Evolutionary conservation across 2,888 invertebrate genomes (phyloP).

Genomic region (Tiliacea citrago): DNA sequence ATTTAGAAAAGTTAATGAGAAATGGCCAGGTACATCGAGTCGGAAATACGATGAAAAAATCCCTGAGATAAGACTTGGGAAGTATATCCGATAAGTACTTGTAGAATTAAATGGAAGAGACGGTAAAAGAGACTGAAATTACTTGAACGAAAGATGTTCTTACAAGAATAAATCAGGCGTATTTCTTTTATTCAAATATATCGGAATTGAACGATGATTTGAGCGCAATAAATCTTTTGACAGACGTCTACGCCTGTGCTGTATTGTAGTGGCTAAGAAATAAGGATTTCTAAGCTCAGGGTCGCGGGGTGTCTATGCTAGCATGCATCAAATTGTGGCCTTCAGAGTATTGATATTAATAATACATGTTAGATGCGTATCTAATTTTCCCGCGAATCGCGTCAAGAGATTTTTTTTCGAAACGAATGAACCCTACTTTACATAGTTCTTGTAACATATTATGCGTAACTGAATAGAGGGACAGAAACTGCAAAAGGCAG

Average conservation of each 20-base stretch:
- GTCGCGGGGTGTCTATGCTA: background rate
- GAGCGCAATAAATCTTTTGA: conserved; percentile 2
- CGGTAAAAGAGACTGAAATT: conserved; percentile 36
- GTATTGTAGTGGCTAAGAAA: background rate
- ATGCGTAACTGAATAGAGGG: background rate
- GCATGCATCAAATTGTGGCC: background rate
- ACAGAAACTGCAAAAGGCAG: conserved; percentile 16
- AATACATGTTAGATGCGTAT: background rate
- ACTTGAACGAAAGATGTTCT: conserved; percentile 34
- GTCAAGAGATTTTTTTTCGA: background rate
- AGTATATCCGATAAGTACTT: conserved; percentile 40
- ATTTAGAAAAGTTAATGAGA: conserved; percentile 56
- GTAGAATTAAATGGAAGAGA: conserved; percentile 43
- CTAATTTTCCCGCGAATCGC: background rate
- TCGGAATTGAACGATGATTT: conserved; percentile 1
- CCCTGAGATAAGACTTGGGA: conserved; percentile 44
- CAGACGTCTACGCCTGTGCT: background rate
- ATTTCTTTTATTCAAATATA: conserved; percentile 25
- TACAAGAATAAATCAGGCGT: conserved; percentile 22
- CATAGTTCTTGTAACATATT: background rate
- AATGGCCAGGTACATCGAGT: conserved; percentile 29
- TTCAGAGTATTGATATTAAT: background rate
- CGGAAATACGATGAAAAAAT: conserved; percentile 39
- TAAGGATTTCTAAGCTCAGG: background rate
- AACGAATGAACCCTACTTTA: background rate